Evolutionary conservation across 1,140 invertebrate species (phyloP).

Genomic region (Drosophila orena): DNA sequence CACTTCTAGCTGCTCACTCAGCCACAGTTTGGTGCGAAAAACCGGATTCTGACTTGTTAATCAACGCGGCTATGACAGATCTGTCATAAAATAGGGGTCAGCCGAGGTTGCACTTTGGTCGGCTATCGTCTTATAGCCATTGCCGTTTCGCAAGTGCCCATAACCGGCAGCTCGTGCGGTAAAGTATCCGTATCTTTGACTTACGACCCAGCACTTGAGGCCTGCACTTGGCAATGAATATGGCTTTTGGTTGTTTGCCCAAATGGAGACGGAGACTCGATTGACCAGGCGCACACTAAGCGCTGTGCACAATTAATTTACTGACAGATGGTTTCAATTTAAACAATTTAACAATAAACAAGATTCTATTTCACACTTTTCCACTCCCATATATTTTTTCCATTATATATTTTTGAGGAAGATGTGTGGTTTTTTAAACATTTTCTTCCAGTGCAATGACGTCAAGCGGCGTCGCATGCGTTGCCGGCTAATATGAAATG

Average conservation of each 20-base stretch:
- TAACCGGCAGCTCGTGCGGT: slow-evolving; percentile 1
- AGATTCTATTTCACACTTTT: no score
- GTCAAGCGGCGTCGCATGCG: slow-evolving; percentile 33
- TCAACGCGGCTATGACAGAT: slow-evolving; percentile 40
- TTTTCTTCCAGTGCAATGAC: slow-evolving; percentile 4
- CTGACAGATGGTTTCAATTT: no score
- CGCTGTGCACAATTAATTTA: no score
- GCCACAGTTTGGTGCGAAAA: slow-evolving; percentile 48
- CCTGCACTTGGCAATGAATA: slow-evolving; percentile 58
- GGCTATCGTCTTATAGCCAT: slow-evolving; percentile 6
- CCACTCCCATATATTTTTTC: not conserved
- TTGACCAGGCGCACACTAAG: not conserved
- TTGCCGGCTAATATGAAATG: slow-evolving; percentile 37
- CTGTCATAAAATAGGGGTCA: slow-evolving; percentile 30
- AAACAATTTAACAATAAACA: no score
- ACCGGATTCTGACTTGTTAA: slow-evolving; percentile 47
- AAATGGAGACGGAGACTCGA: slow-evolving; percentile 11
- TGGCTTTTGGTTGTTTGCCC: slow-evolving; percentile 1
- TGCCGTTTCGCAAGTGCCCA: slow-evolving; percentile 9
- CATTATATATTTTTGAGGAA: not conserved
- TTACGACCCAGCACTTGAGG: slow-evolving; percentile 39
- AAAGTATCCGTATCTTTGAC: slow-evolving; percentile 30
- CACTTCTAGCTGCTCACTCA: slow-evolving; percentile 40
- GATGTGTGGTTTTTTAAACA: no score
- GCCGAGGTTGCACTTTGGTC: slow-evolving; percentile 40